Base-by-base conservation (phyloP, 1,140 invertebrate species). In the Megathymus violae region DNA sequence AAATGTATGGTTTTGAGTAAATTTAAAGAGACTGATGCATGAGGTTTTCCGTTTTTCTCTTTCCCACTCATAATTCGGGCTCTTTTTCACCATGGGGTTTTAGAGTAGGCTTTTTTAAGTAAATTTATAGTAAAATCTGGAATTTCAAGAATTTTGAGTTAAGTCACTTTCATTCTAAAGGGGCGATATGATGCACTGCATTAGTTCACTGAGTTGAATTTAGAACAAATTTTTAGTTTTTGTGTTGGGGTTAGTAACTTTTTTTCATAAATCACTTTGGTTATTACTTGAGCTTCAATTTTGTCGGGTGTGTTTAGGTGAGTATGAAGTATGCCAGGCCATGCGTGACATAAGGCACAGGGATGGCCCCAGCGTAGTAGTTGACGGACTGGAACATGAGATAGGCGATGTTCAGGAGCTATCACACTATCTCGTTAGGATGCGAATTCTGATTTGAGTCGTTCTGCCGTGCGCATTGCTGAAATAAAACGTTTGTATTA, bases 401-500 rank as follows among this genome's bases (percentile, higher is more conserved):
- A 78, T 91, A 92, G 89, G 89, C 89, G 85, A 92, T 82, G 80
- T 89, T 89, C 58, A 92, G 84, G 77, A 92, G 91, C 91, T 91
- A 92, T 92, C 91, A 92, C 89, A 92, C 91, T 63, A 92, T 91
- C 72, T 92, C 91, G 64, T 92, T 92, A 17, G 90, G 89, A 74
- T 92, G 89, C 51, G 83, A 83, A 69, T 92, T 92, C 65, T 91
- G 91, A 88, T 91, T 92, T 10, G 91, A 92, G 63, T 92, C 89
- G 69, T 92, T 92, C 50, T 90, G 89, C 59, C 89, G 70, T n/a
- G 91, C 81, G 71, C 91, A 92, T 82, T 91, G 89, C 91, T 90
- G 88, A 17, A 66, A 64, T n/a, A 76, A 50, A 56, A 41, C 17
- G 19, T n/a, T 31, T 48, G 22, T 25, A n/a, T n/a, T n/a, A n/a